Evolutionary conservation across 2,797 vertebrate genomes (phyloP).

Genomic region (Knipowitschia caucasica): DNA sequence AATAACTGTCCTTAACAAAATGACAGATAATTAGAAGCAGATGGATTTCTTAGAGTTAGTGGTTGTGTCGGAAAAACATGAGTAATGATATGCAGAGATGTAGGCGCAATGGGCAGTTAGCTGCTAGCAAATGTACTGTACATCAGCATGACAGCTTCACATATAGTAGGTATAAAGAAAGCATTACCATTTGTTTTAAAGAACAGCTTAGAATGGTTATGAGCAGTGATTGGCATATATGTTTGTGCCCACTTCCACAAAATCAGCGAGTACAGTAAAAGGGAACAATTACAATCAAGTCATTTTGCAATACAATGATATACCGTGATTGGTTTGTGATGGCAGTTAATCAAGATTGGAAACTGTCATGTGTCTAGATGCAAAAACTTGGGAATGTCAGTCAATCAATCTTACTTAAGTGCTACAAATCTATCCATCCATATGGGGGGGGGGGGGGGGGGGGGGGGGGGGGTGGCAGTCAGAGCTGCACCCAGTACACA

Average conservation of each 20-base stretch:
- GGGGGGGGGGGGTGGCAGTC: too few species aligned
- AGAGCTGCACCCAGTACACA: too few species aligned
- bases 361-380: conserved; percentile 5
- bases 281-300: conserved; percentile 16
- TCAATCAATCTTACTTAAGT: conserved; percentile 20
- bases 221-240: not conserved
- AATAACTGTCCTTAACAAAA: not conserved
- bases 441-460: too few species aligned
- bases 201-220: not conserved
- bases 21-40: not conserved
- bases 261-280: conserved; percentile 8
- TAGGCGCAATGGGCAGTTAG: not conserved
- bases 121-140: not conserved
- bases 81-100: not conserved
- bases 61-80: not conserved
- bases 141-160: not conserved
- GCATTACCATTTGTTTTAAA: too few species aligned
- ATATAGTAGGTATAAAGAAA: not conserved
- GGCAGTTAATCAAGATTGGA: conserved; percentile 4
- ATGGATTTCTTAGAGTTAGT: too few species aligned
- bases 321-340: not conserved
- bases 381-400: conserved; percentile 9
- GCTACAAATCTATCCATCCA: too few species aligned
- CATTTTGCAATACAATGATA: not conserved
- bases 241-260: not conserved